Percentiles rank a stretch among this genome's conserved stretches.
Conservation (phyloP, 2,888 invertebrate species). For the Polydrusus tereticollis region DNA sequence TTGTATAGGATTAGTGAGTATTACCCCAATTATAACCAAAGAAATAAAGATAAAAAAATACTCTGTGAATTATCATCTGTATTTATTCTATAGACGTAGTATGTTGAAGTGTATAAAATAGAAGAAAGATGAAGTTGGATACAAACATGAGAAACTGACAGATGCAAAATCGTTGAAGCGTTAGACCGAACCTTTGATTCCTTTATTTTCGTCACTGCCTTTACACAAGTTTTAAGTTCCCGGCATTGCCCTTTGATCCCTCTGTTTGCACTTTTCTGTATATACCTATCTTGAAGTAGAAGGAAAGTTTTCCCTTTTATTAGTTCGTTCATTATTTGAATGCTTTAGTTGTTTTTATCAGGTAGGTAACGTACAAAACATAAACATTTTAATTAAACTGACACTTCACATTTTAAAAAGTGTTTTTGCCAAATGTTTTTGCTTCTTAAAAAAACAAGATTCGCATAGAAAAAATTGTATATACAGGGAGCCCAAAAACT, state of each 20-base stretch:
- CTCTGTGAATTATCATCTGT: slow-evolving; percentile 7
- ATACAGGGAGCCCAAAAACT: too few species aligned
- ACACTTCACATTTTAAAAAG: too few species aligned
- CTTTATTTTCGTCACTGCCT: slow-evolving; percentile 61
- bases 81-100: neutral
- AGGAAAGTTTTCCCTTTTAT: slow-evolving; percentile 21
- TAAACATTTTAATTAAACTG: too few species aligned
- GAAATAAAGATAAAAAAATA: neutral
- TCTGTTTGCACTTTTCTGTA: slow-evolving; percentile 43
- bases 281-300: slow-evolving; percentile 42
- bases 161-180: slow-evolving; percentile 60
- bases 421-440: too few species aligned
- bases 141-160: slow-evolving; percentile 52
- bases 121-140: slow-evolving; percentile 20
- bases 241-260: slow-evolving; percentile 38
- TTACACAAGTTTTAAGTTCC: slow-evolving; percentile 51
- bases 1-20: too few species aligned
- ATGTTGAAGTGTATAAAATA: slow-evolving; percentile 22
- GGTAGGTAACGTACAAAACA: neutral
- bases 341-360: slow-evolving; percentile 7
- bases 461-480: too few species aligned
- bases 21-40: too few species aligned
- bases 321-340: neutral
- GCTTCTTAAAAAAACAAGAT: too few species aligned
- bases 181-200: slow-evolving; percentile 59